Conservation (phyloP, 2,113 vertebrate species). For the Spea bombifrons region DNA sequence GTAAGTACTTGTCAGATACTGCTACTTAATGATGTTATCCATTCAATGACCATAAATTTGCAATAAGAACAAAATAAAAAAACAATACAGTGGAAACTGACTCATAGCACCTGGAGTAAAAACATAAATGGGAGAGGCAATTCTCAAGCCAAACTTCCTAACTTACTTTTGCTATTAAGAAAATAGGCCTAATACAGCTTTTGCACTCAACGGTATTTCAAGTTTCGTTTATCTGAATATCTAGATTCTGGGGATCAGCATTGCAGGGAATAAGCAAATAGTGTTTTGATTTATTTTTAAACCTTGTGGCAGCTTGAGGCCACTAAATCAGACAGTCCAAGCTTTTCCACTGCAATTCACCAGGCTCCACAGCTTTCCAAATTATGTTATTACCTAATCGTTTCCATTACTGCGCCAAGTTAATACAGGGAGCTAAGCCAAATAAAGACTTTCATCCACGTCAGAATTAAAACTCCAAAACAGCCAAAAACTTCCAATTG, state of each 20-base stretch:
- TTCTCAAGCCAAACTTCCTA: no score
- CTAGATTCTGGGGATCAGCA: no score
- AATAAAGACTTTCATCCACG: background rate
- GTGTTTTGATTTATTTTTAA: no score
- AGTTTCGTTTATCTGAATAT: no score
- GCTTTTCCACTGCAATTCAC: background rate
- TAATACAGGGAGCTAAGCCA: slow-evolving; percentile 3
- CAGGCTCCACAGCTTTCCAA: background rate
- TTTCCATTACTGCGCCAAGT: slow-evolving; percentile 10
- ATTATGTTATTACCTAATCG: slow-evolving; percentile 19
- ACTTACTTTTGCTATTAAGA: no score
- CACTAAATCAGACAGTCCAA: slow-evolving; percentile 6
- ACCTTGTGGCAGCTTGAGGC: background rate
- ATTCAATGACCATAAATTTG: background rate
- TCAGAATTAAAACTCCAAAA: slow-evolving; percentile 6
- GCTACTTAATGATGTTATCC: background rate
- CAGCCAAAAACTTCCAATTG: background rate
- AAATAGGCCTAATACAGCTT: no score
- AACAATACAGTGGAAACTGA: no score
- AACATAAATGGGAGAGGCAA: no score
- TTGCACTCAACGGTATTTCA: no score
- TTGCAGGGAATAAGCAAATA: no score
- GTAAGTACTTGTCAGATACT: background rate
- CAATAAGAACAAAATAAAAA: no score
- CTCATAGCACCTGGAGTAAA: no score